phyloP scores from a whole-genome alignment of 2,113 vertebrate genomes.

The Petrocephalus microphthalmus region DNA sequence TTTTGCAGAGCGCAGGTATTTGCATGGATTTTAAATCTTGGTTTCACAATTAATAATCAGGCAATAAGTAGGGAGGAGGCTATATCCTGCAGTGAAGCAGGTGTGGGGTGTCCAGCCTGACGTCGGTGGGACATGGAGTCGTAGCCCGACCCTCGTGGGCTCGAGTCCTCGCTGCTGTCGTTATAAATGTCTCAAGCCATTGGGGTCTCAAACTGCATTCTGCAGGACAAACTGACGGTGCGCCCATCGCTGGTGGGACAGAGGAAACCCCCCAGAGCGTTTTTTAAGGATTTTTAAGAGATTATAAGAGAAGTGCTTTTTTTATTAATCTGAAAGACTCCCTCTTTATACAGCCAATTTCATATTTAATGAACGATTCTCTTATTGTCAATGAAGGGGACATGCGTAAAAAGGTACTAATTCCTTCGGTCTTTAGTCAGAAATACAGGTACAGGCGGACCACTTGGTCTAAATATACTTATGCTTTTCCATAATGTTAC shows the following conservation, averaged over 20 bases:
- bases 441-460: neutral
- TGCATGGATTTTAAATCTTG: neutral
- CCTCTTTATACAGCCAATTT: neutral
- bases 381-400: neutral
- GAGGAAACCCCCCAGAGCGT: neutral
- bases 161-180: neutral
- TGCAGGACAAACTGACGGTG: neutral
- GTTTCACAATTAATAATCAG: neutral
- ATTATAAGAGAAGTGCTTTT: neutral
- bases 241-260: neutral
- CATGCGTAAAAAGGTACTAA: neutral
- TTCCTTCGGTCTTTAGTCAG: neutral
- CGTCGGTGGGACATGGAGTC: neutral
- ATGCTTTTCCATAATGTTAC: neutral
- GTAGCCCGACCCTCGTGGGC: neutral
- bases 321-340: neutral
- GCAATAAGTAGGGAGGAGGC: neutral
- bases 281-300: neutral
- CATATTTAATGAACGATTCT: neutral
- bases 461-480: neutral
- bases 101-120: neutral
- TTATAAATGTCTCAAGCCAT: neutral
- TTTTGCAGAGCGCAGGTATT: neutral
- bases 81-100: neutral
- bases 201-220: neutral